Evolutionary conservation across 2,113 vertebrate genomes (phyloP), one percentile per base, ranked within the genome.

Genomic region (Daubentonia madagascariensis): DNA sequence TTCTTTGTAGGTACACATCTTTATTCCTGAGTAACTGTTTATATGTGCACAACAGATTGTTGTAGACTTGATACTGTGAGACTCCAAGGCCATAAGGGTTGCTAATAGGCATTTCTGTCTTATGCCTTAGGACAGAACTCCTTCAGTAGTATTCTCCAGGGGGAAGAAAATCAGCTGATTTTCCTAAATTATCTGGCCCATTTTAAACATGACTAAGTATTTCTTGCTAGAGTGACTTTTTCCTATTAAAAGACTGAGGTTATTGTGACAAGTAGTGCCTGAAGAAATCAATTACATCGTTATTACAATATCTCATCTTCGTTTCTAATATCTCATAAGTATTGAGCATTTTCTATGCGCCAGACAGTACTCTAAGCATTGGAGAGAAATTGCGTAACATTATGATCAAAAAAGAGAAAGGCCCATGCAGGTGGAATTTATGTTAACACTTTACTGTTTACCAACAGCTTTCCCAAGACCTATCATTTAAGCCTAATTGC

Each of bases 161-260:
- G 88, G 93, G 54, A 90, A 75, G 80, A 86, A 86, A 96, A 80
- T 96, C 97, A 96, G 96, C 97, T 95, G 96, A 96, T 84, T 97
- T 92, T 95, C 98, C 94, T 95, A 98, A 98, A 96, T 98, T 98
- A 98, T 95, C 98, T 98, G 98, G 90, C 98, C 97, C 94, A 97
- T 97, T 98, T 98, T 96, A 93, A 97, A 96, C 96, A 97, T 98
- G 98, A 98, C 95, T 96, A 96, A 98, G 97, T 94, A 23, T 88
- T 96, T 97, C 92, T 97, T 76, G 50, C 83, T 94, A 32, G 40
- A 91, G 83, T 84, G 40, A 89, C 84, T 95, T 97, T 96, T 93
- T 96, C 90, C 76, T 90, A 28, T 94, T 78, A 76, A 84, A 94
- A 94, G 68, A 81, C 84, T 76, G 85, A 89, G 87, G 93, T 97